A percentile compares a stretch with the other conserved stretches of the same genome.
Conservation (phyloP, 2,113 vertebrate species). For the Lates calcarifer region DNA sequence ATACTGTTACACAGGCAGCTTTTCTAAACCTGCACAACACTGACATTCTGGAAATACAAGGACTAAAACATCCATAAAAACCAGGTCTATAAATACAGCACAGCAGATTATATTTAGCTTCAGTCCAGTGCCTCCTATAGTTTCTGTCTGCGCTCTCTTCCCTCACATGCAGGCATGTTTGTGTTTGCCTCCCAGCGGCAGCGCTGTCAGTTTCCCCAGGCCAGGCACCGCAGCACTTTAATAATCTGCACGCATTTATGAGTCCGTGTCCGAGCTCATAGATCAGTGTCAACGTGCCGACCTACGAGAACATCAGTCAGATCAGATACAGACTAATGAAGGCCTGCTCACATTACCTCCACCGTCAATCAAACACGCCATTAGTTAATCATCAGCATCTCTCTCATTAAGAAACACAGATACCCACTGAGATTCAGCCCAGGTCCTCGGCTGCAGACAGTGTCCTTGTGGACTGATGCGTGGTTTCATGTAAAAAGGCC, state of each 20-base stretch:
- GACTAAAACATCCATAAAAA: background rate
- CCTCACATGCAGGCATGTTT: background rate
- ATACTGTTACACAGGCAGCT: background rate
- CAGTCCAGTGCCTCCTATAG: background rate
- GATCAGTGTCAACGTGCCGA: constrained; percentile 63
- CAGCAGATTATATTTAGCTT: background rate
- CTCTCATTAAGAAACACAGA: constrained; percentile 61
- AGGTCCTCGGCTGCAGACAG: constrained; percentile 4
- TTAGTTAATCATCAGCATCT: constrained; percentile 58
- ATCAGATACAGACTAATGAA: constrained; percentile 69
- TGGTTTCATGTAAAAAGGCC: background rate
- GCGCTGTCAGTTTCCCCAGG: background rate
- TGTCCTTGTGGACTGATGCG: background rate
- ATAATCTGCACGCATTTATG: constrained; percentile 62
- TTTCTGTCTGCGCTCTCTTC: background rate
- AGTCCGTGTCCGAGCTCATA: constrained; percentile 52
- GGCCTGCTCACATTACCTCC: constrained; percentile 64
- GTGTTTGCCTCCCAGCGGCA: constrained; percentile 18
- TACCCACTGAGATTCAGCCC: constrained; percentile 35
- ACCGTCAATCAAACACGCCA: constrained; percentile 59
- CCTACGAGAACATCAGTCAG: constrained; percentile 44
- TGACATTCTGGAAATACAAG: background rate
- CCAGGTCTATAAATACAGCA: background rate
- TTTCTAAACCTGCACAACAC: background rate
- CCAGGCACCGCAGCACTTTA: constrained; percentile 36